Percentiles rank a stretch among this genome's conserved stretches.
These are phyloP conservation scores for Beroe ovata DNA, from an alignment of 37 sponge, comb jelly and placozoan species.

Conservation along the genomic window DNA sequence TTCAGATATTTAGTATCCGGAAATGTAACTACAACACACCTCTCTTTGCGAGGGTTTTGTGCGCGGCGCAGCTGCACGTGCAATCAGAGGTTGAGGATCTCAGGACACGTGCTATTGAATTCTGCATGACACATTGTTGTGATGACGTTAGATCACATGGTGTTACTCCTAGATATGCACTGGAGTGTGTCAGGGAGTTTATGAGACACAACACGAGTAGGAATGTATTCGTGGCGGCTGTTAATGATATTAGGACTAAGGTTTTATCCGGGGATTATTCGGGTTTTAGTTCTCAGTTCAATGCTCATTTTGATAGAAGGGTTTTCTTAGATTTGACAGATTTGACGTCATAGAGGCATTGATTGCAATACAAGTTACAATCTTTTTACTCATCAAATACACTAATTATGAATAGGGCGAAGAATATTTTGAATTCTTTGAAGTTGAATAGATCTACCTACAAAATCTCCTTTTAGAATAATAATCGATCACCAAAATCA, in stretches of 20 bases:
- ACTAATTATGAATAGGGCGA: no score
- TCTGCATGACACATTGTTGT: background rate
- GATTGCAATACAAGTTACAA: no score
- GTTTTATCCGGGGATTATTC: background rate
- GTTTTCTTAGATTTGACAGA: slow-evolving; percentile 34
- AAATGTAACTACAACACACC: background rate
- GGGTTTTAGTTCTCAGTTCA: background rate
- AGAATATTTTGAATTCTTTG: no score
- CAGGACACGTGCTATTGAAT: background rate
- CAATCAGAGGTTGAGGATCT: slow-evolving; percentile 15
- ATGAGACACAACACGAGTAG: background rate
- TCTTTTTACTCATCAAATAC: no score
- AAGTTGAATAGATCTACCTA: no score
- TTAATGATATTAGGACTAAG: background rate
- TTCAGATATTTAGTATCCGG: slow-evolving; percentile 10
- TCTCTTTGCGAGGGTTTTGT: background rate
- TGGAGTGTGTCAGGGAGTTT: slow-evolving; percentile 5
- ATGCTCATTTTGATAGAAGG: slow-evolving; percentile 34
- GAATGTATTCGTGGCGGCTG: background rate
- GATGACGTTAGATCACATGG: background rate
- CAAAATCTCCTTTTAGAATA: background rate
- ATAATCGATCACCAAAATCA: background rate
- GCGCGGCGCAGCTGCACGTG: background rate
- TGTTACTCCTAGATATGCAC: background rate
- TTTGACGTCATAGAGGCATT: no score